Conservation (phyloP, 1,140 invertebrate species). For the Liolophura sinensis region DNA sequence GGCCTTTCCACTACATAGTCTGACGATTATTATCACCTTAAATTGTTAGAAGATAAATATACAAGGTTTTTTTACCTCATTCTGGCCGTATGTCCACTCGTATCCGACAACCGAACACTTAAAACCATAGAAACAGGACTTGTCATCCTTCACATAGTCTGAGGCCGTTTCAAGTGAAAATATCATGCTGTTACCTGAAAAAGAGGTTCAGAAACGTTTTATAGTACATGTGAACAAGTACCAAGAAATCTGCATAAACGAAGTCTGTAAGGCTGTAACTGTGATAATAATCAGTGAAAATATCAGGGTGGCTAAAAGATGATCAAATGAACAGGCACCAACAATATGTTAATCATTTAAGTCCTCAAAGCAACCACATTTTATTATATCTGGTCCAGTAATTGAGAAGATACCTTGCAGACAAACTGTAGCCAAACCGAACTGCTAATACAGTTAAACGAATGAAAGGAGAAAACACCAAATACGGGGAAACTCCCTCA, state of each 20-base stretch:
- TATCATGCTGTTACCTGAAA: conserved; percentile 84
- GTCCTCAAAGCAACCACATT: too few relatives aligned
- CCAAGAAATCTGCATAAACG: too few relatives aligned
- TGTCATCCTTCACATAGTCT: conserved; percentile 92
- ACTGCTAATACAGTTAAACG: conserved; percentile 42
- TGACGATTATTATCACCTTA: not conserved
- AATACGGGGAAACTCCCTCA: conserved; percentile 41
- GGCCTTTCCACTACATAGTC: conserved; percentile 7
- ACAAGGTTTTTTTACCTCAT: conserved; percentile 54
- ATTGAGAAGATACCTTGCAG: too few relatives aligned
- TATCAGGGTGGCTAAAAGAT: too few relatives aligned
- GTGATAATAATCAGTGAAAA: too few relatives aligned
- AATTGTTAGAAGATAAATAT: not conserved
- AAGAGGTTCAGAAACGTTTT: too few relatives aligned
- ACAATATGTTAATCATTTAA: too few relatives aligned
- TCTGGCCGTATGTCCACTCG: conserved; percentile 72
- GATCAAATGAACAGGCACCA: too few relatives aligned
- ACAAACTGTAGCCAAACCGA: too few relatives aligned
- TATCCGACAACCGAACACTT: conserved; percentile 91
- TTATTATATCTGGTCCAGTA: too few relatives aligned
- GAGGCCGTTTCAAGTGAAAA: conserved; percentile 95
- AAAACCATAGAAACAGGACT: conserved; percentile 83
- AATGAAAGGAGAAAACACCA: conserved; percentile 31
- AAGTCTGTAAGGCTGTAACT: too few relatives aligned
- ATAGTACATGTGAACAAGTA: too few relatives aligned